phyloP scores from a whole-genome alignment of 2,113 vertebrate genomes.

The Callorhinus ursinus region DNA sequence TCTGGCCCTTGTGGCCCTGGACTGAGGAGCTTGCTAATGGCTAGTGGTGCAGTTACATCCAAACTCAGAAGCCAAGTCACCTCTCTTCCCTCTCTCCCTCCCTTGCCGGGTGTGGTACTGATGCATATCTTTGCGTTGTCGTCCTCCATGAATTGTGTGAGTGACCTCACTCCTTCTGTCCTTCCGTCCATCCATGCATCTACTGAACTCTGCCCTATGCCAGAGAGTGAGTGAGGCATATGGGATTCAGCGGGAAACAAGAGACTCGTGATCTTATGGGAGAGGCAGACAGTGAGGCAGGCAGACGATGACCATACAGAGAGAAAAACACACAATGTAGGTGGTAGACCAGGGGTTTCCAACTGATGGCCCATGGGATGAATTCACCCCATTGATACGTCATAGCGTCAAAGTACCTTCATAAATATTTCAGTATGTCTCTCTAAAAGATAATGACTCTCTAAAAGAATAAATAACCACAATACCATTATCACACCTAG shows the following conservation, averaged over 20 bases:
- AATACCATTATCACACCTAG: slow-evolving; percentile 46
- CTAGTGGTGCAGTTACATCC: not conserved
- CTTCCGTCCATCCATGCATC: not conserved
- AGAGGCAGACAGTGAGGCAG: not conserved
- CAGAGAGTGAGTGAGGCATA: not conserved
- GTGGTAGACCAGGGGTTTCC: not conserved
- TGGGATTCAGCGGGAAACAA: not conserved
- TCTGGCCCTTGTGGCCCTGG: not conserved
- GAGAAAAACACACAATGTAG: not conserved
- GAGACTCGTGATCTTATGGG: not conserved
- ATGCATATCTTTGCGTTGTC: not conserved
- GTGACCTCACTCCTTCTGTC: not conserved
- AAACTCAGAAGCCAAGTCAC: not conserved
- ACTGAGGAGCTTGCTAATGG: not conserved
- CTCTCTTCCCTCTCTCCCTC: not conserved
- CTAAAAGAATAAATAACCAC: not conserved
- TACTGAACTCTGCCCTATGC: not conserved
- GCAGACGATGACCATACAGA: not conserved
- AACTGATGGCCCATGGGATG: not conserved
- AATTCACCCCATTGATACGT: not conserved
- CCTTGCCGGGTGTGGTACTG: not conserved
- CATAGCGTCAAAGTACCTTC: not conserved
- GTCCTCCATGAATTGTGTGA: not conserved
- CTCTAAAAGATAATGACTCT: slow-evolving; percentile 41
- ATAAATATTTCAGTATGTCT: slow-evolving; percentile 53